Evolutionary conservation across 2,113 vertebrate genomes (phyloP), one percentile per base, ranked within the genome.

Genomic region (Leucosticte australis): DNA sequence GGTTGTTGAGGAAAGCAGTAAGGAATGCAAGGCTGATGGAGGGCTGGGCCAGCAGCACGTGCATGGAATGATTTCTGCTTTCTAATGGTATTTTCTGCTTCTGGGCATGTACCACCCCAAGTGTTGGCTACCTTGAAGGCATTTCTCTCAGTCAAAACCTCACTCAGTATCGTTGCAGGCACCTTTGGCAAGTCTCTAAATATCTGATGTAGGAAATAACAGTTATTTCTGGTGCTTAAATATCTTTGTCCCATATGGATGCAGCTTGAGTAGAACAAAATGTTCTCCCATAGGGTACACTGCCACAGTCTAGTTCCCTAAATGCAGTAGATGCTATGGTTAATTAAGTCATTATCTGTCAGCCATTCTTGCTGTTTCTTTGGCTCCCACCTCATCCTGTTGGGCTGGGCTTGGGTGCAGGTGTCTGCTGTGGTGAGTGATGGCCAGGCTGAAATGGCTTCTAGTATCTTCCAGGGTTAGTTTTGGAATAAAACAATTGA

Each of bases 31-130:
- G 21, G 26, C 7, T 76, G 49, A 30, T 13, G 59, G 46, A 60
- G 24, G 9, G 13, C 2, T 62, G 15, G 5, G 16, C 26, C 10
- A 59, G 37, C 16, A 37, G 7, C 1, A 3, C 1, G 5, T 3
- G 2, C 10, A 7, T 26, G 14, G 56, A 31, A 22, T 28, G 11
- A 33, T 27, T 83, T 56, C 39, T 68, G 33, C 8, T 39, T 56
- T 76, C 53, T 2, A 10, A 1, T 12, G 52, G 13, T 63, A 8
- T 68, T 89, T 79, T 49, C 28, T 75, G 2, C n/a, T 65, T 30
- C 16, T 70, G 42, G 53, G 35, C 39, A 26, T 20, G 8, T 9
- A 33, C 22, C 4, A 16, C 33, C 13, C 22, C 13, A 23, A 33
- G 13, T 6, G 3, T 35, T 47, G 42, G 27, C 1, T 35, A 14